These are phyloP conservation scores for Leguminivora glycinivorella DNA, from an alignment of 1,140 invertebrate genomes.

Conservation along the genomic window DNA sequence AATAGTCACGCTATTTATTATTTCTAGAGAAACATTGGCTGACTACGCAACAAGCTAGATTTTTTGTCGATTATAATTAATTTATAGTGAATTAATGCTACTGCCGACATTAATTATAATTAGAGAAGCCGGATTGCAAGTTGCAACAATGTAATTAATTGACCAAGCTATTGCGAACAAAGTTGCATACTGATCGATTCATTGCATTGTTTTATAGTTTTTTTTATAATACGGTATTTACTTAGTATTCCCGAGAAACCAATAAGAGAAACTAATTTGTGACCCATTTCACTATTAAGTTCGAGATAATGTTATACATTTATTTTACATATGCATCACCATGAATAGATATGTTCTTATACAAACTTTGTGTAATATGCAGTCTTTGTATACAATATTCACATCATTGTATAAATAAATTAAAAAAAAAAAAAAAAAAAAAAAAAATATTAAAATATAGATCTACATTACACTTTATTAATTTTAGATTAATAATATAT, in stretches of 20 bases:
- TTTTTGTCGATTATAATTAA: slow-evolving; percentile 39
- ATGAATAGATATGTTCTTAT: too few species aligned
- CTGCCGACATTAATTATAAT: slow-evolving; percentile 37
- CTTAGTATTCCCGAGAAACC: not conserved
- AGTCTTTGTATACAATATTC: too few species aligned
- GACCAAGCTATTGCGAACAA: slow-evolving; percentile 29
- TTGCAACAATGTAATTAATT: slow-evolving; percentile 45
- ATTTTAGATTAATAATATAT: too few species aligned
- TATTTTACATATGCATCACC: too few species aligned
- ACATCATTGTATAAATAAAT: too few species aligned
- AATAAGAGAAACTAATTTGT: not conserved
- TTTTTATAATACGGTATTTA: slow-evolving; percentile 31
- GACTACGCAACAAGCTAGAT: slow-evolving; percentile 27
- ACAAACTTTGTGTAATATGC: too few species aligned
- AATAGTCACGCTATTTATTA: slow-evolving; percentile 55
- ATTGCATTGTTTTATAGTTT: slow-evolving; percentile 34
- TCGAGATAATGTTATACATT: not conserved
- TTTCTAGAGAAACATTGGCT: slow-evolving; percentile 41
- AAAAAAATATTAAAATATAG: too few species aligned
- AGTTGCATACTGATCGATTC: slow-evolving; percentile 37
- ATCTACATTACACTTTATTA: too few species aligned
- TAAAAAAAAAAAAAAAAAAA: too few species aligned
- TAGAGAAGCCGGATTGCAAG: slow-evolving; percentile 29
- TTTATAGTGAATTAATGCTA: slow-evolving; percentile 34
- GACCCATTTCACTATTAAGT: not conserved